phyloP scores from a whole-genome alignment of 2,888 invertebrate genomes.

The Andrena haemorrhoa region DNA sequence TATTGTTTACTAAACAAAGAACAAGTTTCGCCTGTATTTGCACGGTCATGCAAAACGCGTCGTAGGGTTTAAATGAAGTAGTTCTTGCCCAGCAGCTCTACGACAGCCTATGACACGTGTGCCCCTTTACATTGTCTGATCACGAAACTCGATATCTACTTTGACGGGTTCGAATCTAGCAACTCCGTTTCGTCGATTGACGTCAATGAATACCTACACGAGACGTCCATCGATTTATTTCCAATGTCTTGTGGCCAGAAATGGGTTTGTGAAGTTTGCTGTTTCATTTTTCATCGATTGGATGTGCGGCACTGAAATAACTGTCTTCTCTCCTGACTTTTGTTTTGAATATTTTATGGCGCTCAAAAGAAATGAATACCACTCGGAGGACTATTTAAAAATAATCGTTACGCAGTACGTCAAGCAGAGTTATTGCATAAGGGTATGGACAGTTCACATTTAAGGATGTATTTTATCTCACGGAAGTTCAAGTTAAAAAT shows the following conservation, averaged over 20 bases:
- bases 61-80: conserved; percentile 19
- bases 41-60: conserved; percentile 3
- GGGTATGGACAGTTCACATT: too few relatives aligned
- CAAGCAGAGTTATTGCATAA: too few relatives aligned
- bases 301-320: not conserved
- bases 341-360: not conserved
- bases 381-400: too few relatives aligned
- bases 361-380: not conserved
- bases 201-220: conserved; percentile 42
- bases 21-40: too few relatives aligned
- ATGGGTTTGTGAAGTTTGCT: conserved; percentile 12
- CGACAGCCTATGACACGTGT: conserved; percentile 38
- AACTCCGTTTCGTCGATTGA: conserved; percentile 47
- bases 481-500: too few relatives aligned
- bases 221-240: conserved; percentile 55
- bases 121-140: conserved; percentile 57
- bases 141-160: conserved; percentile 60
- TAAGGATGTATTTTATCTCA: too few relatives aligned
- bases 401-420: too few relatives aligned
- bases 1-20: too few relatives aligned
- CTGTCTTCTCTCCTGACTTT: not conserved
- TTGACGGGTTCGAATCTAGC: conserved; percentile 50
- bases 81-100: conserved; percentile 40
- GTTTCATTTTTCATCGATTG: not conserved
- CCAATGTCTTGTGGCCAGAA: conserved; percentile 21